phyloP scores from a whole-genome alignment of 2,888 invertebrate genomes.

The Frankliniella intonsa region DNA sequence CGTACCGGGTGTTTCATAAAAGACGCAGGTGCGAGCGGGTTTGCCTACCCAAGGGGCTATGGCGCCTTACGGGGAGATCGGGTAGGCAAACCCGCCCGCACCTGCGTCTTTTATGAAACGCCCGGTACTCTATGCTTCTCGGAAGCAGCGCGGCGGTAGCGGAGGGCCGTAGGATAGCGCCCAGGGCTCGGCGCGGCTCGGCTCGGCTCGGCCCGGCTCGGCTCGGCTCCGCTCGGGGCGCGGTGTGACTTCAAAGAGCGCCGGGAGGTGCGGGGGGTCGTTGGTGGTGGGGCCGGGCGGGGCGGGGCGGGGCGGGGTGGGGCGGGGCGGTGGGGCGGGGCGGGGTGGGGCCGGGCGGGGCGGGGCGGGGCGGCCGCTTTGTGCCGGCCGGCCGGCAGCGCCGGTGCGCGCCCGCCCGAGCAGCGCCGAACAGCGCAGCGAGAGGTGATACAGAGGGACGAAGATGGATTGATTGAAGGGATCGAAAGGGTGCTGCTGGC shows the following conservation, averaged over 20 bases:
- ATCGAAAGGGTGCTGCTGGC: no score
- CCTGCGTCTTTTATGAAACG: no score
- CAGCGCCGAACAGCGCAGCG: background rate
- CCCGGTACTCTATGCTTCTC: no score
- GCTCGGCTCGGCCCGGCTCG: background rate
- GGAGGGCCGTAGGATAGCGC: background rate
- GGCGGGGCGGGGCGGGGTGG: background rate
- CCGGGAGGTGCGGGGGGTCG: background rate
- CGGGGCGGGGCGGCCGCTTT: background rate
- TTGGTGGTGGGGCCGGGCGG: no score
- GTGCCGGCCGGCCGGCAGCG: background rate
- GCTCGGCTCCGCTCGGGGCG: background rate
- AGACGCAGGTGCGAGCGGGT: no score
- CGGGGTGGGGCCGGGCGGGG: background rate
- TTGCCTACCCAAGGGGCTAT: no score
- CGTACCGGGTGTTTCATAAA: no score
- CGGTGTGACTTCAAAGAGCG: background rate
- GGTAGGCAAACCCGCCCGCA: no score
- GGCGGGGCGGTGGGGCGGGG: background rate
- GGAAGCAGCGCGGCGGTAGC: no score
- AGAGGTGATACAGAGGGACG: background rate
- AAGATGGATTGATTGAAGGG: conserved; percentile 16
- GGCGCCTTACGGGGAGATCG: no score
- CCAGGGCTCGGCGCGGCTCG: background rate
- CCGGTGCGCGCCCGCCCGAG: background rate